These are phyloP conservation scores for Harpagifer antarcticus DNA, from an alignment of 2,797 vertebrate genomes.

Conservation along the genomic window DNA sequence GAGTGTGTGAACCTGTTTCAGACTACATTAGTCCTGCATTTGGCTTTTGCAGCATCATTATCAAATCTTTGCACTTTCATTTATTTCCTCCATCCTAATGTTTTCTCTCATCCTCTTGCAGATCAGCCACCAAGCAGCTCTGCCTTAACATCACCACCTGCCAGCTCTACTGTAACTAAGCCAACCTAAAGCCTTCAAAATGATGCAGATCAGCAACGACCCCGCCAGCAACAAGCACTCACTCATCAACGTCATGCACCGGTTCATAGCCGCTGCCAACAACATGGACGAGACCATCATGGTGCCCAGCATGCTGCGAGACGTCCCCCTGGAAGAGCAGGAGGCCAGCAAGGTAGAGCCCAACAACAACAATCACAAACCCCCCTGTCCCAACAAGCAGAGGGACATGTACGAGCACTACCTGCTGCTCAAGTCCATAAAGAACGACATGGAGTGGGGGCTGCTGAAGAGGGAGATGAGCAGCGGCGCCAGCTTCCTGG, in stretches of 20 bases:
- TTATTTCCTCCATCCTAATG: slow-evolving; percentile 22
- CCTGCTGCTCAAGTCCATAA: slow-evolving; percentile 87
- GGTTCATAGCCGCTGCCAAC: slow-evolving; percentile 88
- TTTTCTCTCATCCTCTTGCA: slow-evolving; percentile 24
- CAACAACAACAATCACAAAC: slow-evolving; percentile 66
- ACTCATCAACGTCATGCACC: slow-evolving; percentile 87
- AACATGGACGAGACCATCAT: slow-evolving; percentile 91
- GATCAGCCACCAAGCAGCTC: slow-evolving; percentile 43
- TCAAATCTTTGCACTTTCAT: not conserved
- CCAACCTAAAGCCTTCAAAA: slow-evolving; percentile 64
- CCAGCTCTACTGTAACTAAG: slow-evolving; percentile 44
- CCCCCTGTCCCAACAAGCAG: slow-evolving; percentile 79
- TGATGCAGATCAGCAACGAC: slow-evolving; percentile 86
- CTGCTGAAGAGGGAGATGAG: slow-evolving; percentile 83
- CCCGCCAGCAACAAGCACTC: slow-evolving; percentile 85
- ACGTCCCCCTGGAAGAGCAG: slow-evolving; percentile 85
- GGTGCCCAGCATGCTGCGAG: slow-evolving; percentile 86
- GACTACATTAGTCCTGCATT: not conserved
- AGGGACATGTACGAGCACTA: slow-evolving; percentile 89
- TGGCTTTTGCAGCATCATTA: not conserved
- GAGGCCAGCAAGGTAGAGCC: slow-evolving; percentile 45
- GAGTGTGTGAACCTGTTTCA: not conserved
- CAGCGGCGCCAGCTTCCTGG: slow-evolving; percentile 83
- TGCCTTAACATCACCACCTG: slow-evolving; percentile 56
- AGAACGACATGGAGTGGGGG: slow-evolving; percentile 90